A percentile compares a stretch with the other conserved stretches of the same genome.
phyloP scores from a whole-genome alignment of 2,113 vertebrate genomes.

The Epinephelus lanceolatus region DNA sequence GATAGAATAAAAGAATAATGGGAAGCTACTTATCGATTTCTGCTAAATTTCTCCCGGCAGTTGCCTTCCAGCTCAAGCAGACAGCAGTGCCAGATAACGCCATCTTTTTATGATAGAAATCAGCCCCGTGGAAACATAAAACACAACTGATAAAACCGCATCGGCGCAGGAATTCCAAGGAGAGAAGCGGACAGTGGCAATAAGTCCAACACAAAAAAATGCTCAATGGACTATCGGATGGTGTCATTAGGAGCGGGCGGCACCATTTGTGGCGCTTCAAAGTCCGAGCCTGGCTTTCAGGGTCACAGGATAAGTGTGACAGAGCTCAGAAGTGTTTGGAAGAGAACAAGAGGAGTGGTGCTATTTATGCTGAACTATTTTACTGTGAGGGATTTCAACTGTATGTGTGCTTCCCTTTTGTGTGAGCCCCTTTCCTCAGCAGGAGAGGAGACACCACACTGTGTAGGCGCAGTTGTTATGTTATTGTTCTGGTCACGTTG shows the following conservation, averaged over 20 bases:
- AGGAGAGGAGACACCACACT: constrained; percentile 21
- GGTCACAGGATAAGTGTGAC: constrained; percentile 57
- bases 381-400: not conserved
- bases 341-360: constrained; percentile 22
- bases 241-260: constrained; percentile 52
- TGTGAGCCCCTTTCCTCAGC: constrained; percentile 32
- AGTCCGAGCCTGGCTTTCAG: constrained; percentile 45
- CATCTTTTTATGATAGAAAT: constrained; percentile 25
- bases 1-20: constrained; percentile 2
- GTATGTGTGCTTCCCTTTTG: not conserved
- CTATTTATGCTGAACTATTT: constrained; percentile 47
- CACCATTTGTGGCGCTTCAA: constrained; percentile 56
- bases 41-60: not conserved
- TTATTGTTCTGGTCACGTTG: constrained; percentile 34
- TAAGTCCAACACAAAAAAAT: constrained; percentile 38
- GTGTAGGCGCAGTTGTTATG: not conserved
- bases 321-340: constrained; percentile 38
- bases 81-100: constrained; percentile 7
- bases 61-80: constrained; percentile 1
- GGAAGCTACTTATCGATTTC: constrained; percentile 25
- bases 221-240: constrained; percentile 47
- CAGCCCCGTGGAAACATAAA: constrained; percentile 29
- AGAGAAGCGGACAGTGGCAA: constrained; percentile 14
- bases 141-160: constrained; percentile 28
- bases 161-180: constrained; percentile 11